A percentile compares a stretch with the other conserved stretches of the same genome.
These are phyloP conservation scores for Mactra quadrangularis DNA, from an alignment of 1,140 invertebrate genomes.

Conservation along the genomic window DNA sequence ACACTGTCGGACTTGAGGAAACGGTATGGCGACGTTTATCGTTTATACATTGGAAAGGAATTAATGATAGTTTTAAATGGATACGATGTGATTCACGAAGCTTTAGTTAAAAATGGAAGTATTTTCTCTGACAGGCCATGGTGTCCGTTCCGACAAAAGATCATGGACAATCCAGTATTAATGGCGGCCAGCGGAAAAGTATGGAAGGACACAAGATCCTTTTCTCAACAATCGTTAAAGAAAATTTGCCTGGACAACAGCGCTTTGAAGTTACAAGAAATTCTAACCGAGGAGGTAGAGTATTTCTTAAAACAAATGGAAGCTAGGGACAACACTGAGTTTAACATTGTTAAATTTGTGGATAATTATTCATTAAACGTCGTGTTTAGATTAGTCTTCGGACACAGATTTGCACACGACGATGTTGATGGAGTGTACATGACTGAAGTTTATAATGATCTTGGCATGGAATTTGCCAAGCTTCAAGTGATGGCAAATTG, in stretches of 20 bases:
- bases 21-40: slow-evolving; percentile 45
- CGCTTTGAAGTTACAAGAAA: neutral
- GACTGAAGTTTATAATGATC: neutral
- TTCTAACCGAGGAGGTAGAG: neutral
- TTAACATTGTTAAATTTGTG: neutral
- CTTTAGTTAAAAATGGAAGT: slow-evolving; percentile 53
- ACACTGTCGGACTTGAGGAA: slow-evolving; percentile 2
- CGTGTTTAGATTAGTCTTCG: neutral
- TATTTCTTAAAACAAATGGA: slow-evolving; percentile 2
- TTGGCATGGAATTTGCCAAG: slow-evolving; percentile 24
- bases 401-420: neutral
- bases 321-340: neutral
- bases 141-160: neutral
- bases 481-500: slow-evolving; percentile 31
- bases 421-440: neutral
- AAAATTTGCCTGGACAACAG: slow-evolving; percentile 3
- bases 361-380: slow-evolving; percentile 24
- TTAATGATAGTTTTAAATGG: slow-evolving; percentile 59
- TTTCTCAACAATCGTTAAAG: slow-evolving; percentile 13
- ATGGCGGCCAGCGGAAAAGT: neutral
- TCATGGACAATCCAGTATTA: neutral
- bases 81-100: slow-evolving; percentile 60
- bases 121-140: neutral
- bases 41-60: slow-evolving; percentile 52
- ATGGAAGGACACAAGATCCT: slow-evolving; percentile 22